Evolutionary conservation across 2,888 invertebrate species (phyloP).

Genomic region (Drosophila buzzatii): DNA sequence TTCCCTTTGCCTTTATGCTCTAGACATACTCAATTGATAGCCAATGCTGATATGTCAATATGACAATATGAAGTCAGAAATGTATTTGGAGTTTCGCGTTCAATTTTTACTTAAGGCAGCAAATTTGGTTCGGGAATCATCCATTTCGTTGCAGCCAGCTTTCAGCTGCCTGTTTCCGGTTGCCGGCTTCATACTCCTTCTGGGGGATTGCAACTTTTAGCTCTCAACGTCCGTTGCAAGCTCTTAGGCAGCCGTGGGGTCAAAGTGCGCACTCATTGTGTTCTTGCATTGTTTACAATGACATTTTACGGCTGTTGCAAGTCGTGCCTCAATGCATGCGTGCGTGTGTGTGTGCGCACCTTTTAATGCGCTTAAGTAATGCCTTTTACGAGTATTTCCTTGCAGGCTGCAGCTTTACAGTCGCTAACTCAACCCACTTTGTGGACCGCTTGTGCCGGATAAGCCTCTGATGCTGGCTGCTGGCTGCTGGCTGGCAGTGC

Average conservation of each 20-base stretch:
- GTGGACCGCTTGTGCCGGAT: conserved; percentile 52
- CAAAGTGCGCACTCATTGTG: conserved; percentile 59
- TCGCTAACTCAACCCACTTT: conserved; percentile 55
- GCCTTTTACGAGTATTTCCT: conserved; percentile 67
- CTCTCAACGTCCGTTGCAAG: conserved; percentile 16
- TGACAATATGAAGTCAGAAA: neutral
- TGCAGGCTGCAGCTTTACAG: conserved; percentile 69
- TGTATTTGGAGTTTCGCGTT: neutral
- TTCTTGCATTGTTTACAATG: conserved; percentile 62
- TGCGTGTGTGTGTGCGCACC: conserved; percentile 32
- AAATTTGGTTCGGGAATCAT: conserved; percentile 5
- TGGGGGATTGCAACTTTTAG: conserved; percentile 12
- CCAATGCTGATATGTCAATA: neutral
- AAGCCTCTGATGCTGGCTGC: conserved; percentile 40
- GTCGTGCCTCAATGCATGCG: conserved; percentile 35
- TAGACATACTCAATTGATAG: no score
- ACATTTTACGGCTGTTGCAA: conserved; percentile 65
- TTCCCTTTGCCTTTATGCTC: no score
- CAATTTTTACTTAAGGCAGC: neutral
- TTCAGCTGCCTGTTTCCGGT: neutral
- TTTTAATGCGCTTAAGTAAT: conserved; percentile 64
- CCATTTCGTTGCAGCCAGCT: neutral
- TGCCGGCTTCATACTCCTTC: conserved; percentile 1
- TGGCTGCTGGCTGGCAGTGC: conserved; percentile 27
- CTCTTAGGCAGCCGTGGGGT: conserved; percentile 34